phyloP scores from a whole-genome alignment of 1,140 invertebrate species.

The Drosophila carrolli region DNA sequence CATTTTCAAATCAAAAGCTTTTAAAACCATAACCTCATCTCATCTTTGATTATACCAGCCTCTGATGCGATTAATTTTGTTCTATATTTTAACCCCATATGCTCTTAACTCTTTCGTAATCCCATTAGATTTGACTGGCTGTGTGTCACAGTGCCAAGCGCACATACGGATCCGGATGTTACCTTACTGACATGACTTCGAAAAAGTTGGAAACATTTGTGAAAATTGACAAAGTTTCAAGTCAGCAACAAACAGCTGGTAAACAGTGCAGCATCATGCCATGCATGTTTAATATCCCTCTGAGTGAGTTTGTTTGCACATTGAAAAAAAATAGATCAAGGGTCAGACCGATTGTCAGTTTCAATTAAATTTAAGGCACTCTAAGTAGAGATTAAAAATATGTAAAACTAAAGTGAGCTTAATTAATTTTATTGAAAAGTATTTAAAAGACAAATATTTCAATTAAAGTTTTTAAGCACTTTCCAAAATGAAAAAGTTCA shows the following conservation, averaged over 20 bases:
- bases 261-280: conserved; percentile 49
- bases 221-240: conserved; percentile 65
- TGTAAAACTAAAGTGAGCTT: no score
- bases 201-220: conserved; percentile 52
- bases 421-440: no score
- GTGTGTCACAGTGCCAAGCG: conserved; percentile 31
- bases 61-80: conserved; percentile 1
- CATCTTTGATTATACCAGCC: conserved; percentile 16
- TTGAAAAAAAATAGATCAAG: neutral
- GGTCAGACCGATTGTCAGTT: neutral
- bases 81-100: conserved; percentile 3
- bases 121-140: conserved; percentile 21
- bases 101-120: conserved; percentile 25
- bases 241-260: conserved; percentile 50
- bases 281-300: conserved; percentile 50
- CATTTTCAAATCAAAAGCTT: no score
- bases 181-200: conserved; percentile 56
- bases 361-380: neutral
- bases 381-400: no score
- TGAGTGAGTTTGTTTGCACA: conserved; percentile 4
- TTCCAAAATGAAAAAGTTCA: no score
- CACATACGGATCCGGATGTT: conserved; percentile 15
- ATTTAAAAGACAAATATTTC: no score
- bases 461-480: no score
- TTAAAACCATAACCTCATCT: no score